Evolutionary conservation across 1,140 invertebrate genomes (phyloP), one percentile per base, ranked within the genome.

Genomic region (Periplaneta americana): DNA sequence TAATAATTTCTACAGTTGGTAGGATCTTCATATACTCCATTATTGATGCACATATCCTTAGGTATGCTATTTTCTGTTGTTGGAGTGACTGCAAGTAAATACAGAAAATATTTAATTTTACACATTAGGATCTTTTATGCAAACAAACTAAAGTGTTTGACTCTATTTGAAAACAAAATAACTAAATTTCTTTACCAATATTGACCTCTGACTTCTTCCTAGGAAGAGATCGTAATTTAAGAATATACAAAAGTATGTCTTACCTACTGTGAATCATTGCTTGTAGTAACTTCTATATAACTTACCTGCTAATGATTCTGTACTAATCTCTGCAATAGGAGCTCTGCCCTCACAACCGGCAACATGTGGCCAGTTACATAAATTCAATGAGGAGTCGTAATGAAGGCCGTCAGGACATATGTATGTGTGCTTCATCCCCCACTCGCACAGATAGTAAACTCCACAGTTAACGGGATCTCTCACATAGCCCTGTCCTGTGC

Each of bases 401-500:
- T 88, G 89, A 11, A 92, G 88, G 82, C 92, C 91, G 79, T 90
- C 90, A 17, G 87, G 86, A 80, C 88, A 89, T 22, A 83, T 84
- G 82, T 88, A 88, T 17, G 84, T 85, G 79, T 84, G 83, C 39
- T 84, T 84, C 35, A 79, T 81, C 3, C 79, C 81, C 76, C 83
- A 83, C n/a, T 91, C 89, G 83, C 94, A 95, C 36, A 92, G 89
- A 80, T 93, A 91, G 86, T 93, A 95, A 77, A 91, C 90, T 0
- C 91, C 91, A 85, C 94, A 95, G 78, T 93, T 92, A 1, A 91
- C 89, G 2, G 91, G 89, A 82, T 94, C 92, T 8, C 89, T 91
- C 34, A 90, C 83, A 74, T 82, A 85, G 15, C 86, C 86, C 28
- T 83, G 82, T 6, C 85, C 86, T 81, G 80, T 77, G 57, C 34